A percentile compares a stretch with the other conserved stretches of the same genome.
These are phyloP conservation scores for Alexandromys fortis DNA, from an alignment of 2,113 vertebrate genomes.

Conservation along the genomic window DNA sequence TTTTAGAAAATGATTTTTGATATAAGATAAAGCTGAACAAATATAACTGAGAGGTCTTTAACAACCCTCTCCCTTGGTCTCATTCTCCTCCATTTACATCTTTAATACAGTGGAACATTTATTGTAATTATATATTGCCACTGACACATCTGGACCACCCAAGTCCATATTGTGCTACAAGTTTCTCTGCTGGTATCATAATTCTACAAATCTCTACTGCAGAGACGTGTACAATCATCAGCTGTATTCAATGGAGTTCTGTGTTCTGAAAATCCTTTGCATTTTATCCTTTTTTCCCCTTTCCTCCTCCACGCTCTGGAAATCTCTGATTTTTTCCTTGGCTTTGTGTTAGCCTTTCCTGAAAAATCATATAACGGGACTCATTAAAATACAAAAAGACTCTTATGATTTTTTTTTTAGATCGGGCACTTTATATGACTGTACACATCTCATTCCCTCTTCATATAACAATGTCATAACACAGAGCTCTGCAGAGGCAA, in stretches of 20 bases:
- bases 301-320: too few relatives aligned
- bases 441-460: not conserved
- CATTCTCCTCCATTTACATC: not conserved
- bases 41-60: not conserved
- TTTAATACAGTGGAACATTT: not conserved
- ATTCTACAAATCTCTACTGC: not conserved
- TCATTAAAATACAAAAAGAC: not conserved
- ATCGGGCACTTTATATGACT: not conserved
- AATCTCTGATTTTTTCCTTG: not conserved
- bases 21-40: not conserved
- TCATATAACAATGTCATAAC: not conserved
- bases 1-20: not conserved
- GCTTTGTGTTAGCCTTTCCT: not conserved
- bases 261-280: not conserved
- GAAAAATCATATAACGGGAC: not conserved
- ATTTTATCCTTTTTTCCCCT: too few relatives aligned
- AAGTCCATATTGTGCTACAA: not conserved
- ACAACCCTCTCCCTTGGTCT: rapidly evolving
- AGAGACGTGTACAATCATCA: too few relatives aligned
- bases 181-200: too few relatives aligned
- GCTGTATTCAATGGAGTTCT: not conserved
- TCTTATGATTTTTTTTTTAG: not conserved
- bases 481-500: too few relatives aligned
- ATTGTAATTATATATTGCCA: too few relatives aligned
- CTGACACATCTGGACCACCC: not conserved